A percentile compares a stretch with the other conserved stretches of the same genome.
phyloP scores from a whole-genome alignment of 37 sponge, comb jelly and placozoan species.

The Geodia barretti region DNA sequence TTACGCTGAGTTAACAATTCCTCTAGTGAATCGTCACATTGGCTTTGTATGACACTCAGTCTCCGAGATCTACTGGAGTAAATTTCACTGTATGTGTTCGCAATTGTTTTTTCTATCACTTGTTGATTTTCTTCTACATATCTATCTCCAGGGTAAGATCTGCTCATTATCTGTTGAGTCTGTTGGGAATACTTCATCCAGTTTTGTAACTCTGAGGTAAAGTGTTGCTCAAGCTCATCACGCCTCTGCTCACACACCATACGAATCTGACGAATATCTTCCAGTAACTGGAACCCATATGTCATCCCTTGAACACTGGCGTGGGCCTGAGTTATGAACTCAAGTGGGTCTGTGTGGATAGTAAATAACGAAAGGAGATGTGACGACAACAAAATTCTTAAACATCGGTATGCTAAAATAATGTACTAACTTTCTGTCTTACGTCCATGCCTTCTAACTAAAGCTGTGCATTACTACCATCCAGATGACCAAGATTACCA shows the following conservation, averaged over 20 bases:
- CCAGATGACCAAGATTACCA: too few species aligned
- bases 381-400: too few species aligned
- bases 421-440: too few species aligned
- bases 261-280: neutral
- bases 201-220: neutral
- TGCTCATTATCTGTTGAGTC: neutral
- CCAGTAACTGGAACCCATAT: constrained; percentile 17
- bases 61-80: neutral
- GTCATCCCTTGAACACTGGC: neutral
- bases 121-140: constrained; percentile 3
- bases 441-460: too few species aligned
- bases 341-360: neutral
- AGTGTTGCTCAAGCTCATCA: neutral
- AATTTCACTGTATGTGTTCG: constrained; percentile 2
- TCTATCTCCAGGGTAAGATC: neutral
- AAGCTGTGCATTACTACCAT: too few species aligned
- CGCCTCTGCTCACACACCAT: neutral
- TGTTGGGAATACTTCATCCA: constrained; percentile 2
- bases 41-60: neutral
- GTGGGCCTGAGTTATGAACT: neutral
- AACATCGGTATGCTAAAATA: too few species aligned
- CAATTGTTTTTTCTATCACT: constrained; percentile 4
- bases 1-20: neutral
- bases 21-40: neutral
- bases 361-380: too few species aligned